Evolutionary conservation across 1,140 invertebrate genomes (phyloP).

Genomic region (Micrasema minimum): DNA sequence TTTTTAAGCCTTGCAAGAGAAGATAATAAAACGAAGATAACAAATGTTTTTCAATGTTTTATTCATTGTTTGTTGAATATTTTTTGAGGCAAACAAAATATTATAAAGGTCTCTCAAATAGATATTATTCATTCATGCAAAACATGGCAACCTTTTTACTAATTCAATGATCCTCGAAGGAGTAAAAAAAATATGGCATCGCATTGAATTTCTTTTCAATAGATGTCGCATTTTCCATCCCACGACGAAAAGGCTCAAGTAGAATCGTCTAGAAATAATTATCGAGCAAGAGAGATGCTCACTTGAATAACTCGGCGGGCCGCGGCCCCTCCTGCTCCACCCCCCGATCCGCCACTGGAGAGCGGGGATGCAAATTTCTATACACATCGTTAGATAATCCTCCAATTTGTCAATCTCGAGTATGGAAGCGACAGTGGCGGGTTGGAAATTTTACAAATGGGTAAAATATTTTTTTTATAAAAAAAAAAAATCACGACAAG

Average conservation of each 20-base stretch:
- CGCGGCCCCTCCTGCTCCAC: background rate
- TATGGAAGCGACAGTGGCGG: conserved; percentile 32
- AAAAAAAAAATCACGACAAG: no score
- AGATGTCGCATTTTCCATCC: conserved; percentile 35
- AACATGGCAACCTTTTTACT: conserved; percentile 11
- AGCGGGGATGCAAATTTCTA: conserved; percentile 52
- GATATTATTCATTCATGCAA: background rate
- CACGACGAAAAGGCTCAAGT: conserved; percentile 33
- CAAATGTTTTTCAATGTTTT: no score
- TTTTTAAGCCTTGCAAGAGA: no score
- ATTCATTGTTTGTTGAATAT: no score
- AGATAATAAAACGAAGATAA: no score
- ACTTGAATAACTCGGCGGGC: conserved; percentile 32
- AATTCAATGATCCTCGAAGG: conserved; percentile 21
- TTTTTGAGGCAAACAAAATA: no score
- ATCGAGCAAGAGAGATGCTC: conserved; percentile 30
- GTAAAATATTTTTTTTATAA: no score
- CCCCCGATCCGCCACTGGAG: conserved; percentile 25
- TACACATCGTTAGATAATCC: conserved; percentile 55
- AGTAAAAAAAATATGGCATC: conserved; percentile 17
- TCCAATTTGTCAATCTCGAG: conserved; percentile 55
- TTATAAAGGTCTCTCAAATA: no score
- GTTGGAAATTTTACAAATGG: no score
- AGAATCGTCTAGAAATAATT: conserved; percentile 41
- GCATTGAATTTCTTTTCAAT: conserved; percentile 36